These are phyloP conservation scores for Ennomos erosarius DNA, from an alignment of 2,888 invertebrate genomes.

Conservation along the genomic window DNA sequence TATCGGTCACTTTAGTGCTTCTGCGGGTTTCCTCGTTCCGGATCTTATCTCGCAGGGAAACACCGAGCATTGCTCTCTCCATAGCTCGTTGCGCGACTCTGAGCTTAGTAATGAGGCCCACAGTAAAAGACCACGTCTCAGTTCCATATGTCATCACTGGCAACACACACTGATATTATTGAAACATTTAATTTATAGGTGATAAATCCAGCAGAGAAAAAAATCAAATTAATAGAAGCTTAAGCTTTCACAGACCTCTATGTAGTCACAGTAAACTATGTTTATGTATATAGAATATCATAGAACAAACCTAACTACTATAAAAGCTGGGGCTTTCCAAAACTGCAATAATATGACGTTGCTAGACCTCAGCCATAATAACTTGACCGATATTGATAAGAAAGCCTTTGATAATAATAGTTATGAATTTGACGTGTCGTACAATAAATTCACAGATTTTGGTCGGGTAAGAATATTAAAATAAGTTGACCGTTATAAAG, in stretches of 20 bases:
- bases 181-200: constrained; percentile 76
- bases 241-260: constrained; percentile 94
- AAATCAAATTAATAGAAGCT: constrained; percentile 91
- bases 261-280: constrained; percentile 90
- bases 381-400: constrained; percentile 87
- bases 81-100: no score
- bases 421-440: constrained; percentile 91
- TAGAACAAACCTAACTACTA: constrained; percentile 89
- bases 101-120: no score
- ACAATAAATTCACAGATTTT: constrained; percentile 90
- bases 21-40: no score
- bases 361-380: constrained; percentile 92
- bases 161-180: no score
- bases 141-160: no score
- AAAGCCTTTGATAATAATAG: constrained; percentile 92
- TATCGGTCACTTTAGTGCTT: no score
- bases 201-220: constrained; percentile 93
- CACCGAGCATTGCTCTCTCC: no score
- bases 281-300: no score
- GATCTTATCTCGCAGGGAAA: no score
- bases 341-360: constrained; percentile 95
- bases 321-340: constrained; percentile 91
- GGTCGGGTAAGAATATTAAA: constrained; percentile 87
- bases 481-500: no score
- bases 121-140: no score